Conservation (phyloP, 2,888 invertebrate genomes). For the Tryphoninae sp. region DNA sequence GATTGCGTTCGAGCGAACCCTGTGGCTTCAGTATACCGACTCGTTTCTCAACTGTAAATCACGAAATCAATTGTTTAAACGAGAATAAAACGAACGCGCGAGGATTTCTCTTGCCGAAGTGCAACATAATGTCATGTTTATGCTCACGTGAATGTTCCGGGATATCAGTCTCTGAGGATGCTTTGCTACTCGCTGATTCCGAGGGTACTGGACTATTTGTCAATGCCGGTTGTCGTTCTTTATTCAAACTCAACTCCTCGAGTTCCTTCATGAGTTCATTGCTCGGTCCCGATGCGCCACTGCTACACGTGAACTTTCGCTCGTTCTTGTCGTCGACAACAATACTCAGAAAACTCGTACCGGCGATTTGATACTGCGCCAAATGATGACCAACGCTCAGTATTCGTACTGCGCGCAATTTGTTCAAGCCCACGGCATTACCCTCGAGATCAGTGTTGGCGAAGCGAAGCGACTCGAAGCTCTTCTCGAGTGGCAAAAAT, state of each 20-base stretch:
- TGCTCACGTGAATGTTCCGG: slow-evolving; percentile 72
- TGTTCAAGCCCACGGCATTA: slow-evolving; percentile 80
- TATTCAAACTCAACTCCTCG: slow-evolving; percentile 82
- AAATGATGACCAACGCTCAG: slow-evolving; percentile 83
- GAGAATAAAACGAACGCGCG: background rate
- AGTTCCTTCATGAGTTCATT: slow-evolving; percentile 83
- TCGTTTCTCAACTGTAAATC: slow-evolving; percentile 82
- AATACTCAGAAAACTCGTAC: slow-evolving; percentile 77
- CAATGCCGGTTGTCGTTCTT: slow-evolving; percentile 71
- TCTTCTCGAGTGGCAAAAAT: slow-evolving; percentile 87
- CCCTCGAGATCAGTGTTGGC: slow-evolving; percentile 80
- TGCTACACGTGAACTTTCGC: slow-evolving; percentile 78
- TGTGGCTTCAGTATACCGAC: slow-evolving; percentile 88
- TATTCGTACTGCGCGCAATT: slow-evolving; percentile 82
- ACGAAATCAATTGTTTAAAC: slow-evolving; percentile 18
- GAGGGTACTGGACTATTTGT: slow-evolving; percentile 77
- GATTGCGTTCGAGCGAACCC: slow-evolving; percentile 86
- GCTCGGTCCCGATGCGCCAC: slow-evolving; percentile 81
- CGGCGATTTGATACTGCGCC: slow-evolving; percentile 81
- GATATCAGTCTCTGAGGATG: slow-evolving; percentile 75
- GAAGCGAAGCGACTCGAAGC: slow-evolving; percentile 84
- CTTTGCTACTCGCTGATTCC: slow-evolving; percentile 78
- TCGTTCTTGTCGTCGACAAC: slow-evolving; percentile 70
- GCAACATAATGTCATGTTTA: background rate
- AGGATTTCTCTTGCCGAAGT: slow-evolving; percentile 50